Percentiles rank a stretch among this genome's conserved stretches.
phyloP scores from a whole-genome alignment of 2,888 invertebrate species.

The Oligia latruncula region DNA sequence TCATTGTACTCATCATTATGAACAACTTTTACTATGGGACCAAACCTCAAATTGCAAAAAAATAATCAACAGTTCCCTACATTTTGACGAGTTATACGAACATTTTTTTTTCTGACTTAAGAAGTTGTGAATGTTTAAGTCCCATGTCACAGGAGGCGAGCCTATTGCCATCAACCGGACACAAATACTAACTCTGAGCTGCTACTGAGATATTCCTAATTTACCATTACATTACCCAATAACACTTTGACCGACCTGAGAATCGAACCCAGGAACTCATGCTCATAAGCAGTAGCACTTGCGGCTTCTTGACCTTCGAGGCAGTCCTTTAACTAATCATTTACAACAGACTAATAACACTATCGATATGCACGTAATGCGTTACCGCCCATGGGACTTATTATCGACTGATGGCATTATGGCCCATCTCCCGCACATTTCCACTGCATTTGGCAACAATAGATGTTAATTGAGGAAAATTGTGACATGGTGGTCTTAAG shows the following conservation, averaged over 20 bases:
- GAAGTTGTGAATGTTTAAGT: background rate
- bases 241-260: background rate
- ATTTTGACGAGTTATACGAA: too few species aligned
- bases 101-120: too few species aligned
- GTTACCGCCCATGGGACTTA: background rate
- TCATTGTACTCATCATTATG: too few species aligned
- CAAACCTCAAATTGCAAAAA: too few species aligned
- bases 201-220: background rate
- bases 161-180: background rate
- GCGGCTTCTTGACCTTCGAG: too few species aligned
- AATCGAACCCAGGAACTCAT: too few species aligned
- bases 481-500: conserved; percentile 23
- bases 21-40: too few species aligned
- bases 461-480: conserved; percentile 56
- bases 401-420: conserved; percentile 18
- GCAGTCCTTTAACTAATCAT: background rate
- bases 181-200: background rate
- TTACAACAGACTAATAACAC: conserved; percentile 28
- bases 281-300: too few species aligned
- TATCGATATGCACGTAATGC: conserved; percentile 34
- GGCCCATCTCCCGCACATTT: conserved; percentile 38
- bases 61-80: too few species aligned
- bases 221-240: too few species aligned
- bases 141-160: background rate
- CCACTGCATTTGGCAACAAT: conserved; percentile 43